These are phyloP conservation scores for Anguilla rostrata DNA, from an alignment of 2,113 vertebrate species.

Conservation along the genomic window DNA sequence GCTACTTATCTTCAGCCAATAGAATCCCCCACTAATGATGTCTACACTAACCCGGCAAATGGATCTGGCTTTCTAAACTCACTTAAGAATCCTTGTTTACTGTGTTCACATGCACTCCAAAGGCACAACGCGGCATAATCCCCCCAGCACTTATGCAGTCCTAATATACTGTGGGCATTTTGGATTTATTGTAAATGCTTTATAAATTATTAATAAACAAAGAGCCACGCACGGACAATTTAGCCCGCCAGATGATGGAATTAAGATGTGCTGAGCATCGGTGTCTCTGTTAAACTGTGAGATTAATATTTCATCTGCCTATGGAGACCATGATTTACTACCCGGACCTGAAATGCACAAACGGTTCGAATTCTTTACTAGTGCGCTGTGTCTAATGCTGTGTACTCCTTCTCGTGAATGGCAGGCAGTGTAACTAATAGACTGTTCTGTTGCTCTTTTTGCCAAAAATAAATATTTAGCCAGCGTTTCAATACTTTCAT, in stretches of 20 bases:
- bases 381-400: not conserved
- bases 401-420: not conserved
- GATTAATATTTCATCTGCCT: constrained; percentile 43
- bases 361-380: not conserved
- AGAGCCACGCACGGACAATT: constrained; percentile 35
- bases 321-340: constrained; percentile 34
- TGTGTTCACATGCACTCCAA: constrained; percentile 10
- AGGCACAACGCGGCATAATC: constrained; percentile 6
- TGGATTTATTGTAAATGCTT: constrained; percentile 41
- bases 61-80: constrained; percentile 19
- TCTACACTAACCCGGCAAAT: constrained; percentile 21
- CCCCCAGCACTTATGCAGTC: constrained; percentile 13
- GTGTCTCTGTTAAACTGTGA: constrained; percentile 41
- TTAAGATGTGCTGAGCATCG: constrained; percentile 34
- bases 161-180: constrained; percentile 13
- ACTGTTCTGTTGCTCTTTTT: not conserved
- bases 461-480: not conserved
- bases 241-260: constrained; percentile 30
- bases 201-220: constrained; percentile 41
- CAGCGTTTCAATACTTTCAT: not conserved
- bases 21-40: constrained; percentile 14
- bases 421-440: not conserved
- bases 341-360: constrained; percentile 12
- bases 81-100: constrained; percentile 28
- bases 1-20: constrained; percentile 5